Evolutionary conservation across 2,888 invertebrate genomes (phyloP).

Genomic region (Cantharis rustica): DNA sequence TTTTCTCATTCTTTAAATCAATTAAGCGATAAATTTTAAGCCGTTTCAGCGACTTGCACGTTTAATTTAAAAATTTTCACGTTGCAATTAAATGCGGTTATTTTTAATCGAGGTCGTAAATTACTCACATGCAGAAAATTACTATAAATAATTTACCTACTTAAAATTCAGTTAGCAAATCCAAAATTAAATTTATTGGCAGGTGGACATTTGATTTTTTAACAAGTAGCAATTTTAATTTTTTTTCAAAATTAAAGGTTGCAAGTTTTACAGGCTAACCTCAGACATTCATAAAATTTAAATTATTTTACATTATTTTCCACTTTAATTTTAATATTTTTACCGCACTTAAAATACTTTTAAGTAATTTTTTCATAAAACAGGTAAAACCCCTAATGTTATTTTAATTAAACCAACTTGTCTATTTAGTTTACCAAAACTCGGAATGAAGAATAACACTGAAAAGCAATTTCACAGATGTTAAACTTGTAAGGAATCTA

Average conservation of each 20-base stretch:
- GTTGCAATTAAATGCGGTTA: not conserved
- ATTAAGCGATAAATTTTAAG: not conserved
- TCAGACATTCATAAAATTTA: not conserved
- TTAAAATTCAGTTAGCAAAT: not conserved
- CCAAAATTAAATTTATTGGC: not conserved
- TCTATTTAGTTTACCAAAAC: not conserved
- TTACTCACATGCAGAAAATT: not conserved
- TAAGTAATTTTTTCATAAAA: not conserved
- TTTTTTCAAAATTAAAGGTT: not conserved
- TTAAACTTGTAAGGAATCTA: not conserved
- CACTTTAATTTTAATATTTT: not conserved
- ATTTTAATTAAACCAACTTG: not conserved
- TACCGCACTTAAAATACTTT: not conserved
- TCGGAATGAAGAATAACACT: not conserved
- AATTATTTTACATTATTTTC: not conserved
- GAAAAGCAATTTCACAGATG: not conserved
- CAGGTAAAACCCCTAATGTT: not conserved
- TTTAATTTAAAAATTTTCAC: not conserved
- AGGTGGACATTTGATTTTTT: not conserved
- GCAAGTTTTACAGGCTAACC: not conserved
- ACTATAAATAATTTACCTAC: not conserved
- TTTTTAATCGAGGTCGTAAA: not conserved
- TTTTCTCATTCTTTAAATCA: not conserved
- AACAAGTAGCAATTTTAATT: not conserved
- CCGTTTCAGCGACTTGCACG: not conserved